Conservation (phyloP, 30 jellyfish, hydroid and myxozoan genomes). For the Aurelia sp. region DNA sequence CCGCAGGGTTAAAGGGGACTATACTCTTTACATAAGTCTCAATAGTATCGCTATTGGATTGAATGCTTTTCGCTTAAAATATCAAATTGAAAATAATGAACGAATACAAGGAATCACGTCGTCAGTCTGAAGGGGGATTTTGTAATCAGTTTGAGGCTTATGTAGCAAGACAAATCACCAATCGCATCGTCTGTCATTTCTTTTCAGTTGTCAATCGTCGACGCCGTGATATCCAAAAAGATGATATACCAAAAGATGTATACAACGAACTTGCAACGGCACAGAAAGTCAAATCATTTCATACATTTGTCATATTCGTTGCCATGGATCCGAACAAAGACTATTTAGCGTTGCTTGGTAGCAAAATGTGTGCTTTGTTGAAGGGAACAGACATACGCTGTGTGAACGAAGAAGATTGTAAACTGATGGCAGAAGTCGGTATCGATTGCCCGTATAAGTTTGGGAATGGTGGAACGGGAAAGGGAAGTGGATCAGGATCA, state of each 20-base stretch:
- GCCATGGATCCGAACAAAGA: conserved; percentile 59
- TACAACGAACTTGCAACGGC: conserved; percentile 64
- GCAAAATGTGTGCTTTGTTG: conserved; percentile 59
- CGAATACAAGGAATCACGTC: too few species aligned
- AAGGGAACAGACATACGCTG: conserved; percentile 68
- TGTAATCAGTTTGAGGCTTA: background rate
- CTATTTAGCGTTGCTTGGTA: conserved; percentile 34
- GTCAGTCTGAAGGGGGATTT: background rate
- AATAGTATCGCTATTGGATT: too few species aligned
- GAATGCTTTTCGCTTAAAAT: too few species aligned
- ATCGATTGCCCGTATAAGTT: conserved; percentile 63
- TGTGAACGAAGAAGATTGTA: conserved; percentile 74
- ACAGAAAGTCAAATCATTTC: conserved; percentile 15
- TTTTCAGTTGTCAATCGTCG: conserved; percentile 37
- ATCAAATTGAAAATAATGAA: too few species aligned
- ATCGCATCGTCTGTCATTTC: background rate
- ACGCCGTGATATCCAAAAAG: conserved; percentile 52
- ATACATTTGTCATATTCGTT: conserved; percentile 61
- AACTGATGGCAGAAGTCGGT: conserved; percentile 45
- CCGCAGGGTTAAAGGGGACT: background rate
- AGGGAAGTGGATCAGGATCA: background rate
- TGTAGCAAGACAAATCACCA: background rate
- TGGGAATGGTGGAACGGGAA: background rate
- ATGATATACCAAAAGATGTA: conserved; percentile 56
- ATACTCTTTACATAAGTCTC: too few species aligned